These are phyloP conservation scores for Corynorhinus townsendii DNA, from an alignment of 2,113 vertebrate genomes.

Conservation along the genomic window DNA sequence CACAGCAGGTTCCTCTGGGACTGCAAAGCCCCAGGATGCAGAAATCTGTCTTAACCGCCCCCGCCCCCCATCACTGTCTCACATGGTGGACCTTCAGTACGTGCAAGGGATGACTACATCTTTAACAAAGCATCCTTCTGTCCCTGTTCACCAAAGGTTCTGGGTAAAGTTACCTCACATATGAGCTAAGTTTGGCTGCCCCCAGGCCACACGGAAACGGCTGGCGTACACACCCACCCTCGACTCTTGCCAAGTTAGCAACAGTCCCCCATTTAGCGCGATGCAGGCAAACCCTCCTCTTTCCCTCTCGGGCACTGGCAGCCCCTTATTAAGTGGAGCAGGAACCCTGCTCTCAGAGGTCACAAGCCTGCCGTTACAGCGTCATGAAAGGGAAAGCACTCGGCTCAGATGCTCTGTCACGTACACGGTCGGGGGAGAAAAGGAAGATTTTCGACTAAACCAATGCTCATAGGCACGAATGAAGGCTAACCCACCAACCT, in stretches of 20 bases:
- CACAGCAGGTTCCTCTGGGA: not conserved
- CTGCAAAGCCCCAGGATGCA: not conserved
- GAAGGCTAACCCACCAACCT: not conserved
- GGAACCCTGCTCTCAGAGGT: not conserved
- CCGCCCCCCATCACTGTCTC: not conserved
- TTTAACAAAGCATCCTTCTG: not conserved
- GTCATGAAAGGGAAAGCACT: not conserved
- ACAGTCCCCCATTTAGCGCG: not conserved
- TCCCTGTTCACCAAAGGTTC: not conserved
- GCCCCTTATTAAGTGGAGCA: not conserved
- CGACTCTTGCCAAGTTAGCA: not conserved
- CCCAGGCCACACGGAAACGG: not conserved
- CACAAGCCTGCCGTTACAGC: not conserved
- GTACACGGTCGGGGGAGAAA: not conserved
- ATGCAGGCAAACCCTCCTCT: not conserved
- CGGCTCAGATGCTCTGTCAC: not conserved
- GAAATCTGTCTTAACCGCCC: not conserved
- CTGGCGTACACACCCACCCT: not conserved
- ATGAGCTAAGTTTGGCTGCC: rapidly evolving
- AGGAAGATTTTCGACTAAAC: not conserved
- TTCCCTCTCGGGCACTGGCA: not conserved
- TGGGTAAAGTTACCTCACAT: not conserved
- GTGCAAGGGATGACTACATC: rapidly evolving
- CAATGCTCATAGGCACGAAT: not conserved
- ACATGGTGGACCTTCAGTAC: too few relatives aligned